A percentile compares a stretch with the other conserved stretches of the same genome.
Conservation (phyloP, 1,140 invertebrate species). For the Drosophila lowei region DNA sequence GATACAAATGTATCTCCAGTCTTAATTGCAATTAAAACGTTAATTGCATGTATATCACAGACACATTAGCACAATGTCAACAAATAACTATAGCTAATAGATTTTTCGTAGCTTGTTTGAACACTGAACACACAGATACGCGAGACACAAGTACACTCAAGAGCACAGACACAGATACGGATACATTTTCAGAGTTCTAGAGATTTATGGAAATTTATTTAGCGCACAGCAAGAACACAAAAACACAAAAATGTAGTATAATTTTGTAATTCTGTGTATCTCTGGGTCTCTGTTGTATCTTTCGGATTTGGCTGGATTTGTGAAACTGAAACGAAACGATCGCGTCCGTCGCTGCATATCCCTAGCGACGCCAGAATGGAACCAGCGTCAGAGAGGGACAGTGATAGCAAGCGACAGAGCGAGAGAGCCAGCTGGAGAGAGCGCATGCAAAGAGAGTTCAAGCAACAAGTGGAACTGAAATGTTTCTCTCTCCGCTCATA, state of each 20-base stretch:
- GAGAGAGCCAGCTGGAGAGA: slow-evolving; percentile 21
- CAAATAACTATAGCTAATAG: slow-evolving; percentile 17
- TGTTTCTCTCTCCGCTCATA: no score
- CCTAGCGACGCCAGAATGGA: slow-evolving; percentile 51
- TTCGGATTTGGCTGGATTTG: slow-evolving; percentile 72
- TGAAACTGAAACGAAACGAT: slow-evolving; percentile 82
- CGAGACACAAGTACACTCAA: neutral
- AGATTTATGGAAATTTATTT: slow-evolving; percentile 62
- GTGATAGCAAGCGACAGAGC: slow-evolving; percentile 28
- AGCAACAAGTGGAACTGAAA: slow-evolving; percentile 41
- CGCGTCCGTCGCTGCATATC: slow-evolving; percentile 66
- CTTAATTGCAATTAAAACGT: slow-evolving; percentile 43
- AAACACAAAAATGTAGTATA: slow-evolving; percentile 50
- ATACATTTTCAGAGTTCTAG: slow-evolving; percentile 24
- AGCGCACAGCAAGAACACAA: slow-evolving; percentile 13
- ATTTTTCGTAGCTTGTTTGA: slow-evolving; percentile 2
- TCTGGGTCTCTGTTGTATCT: slow-evolving; percentile 78
- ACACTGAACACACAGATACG: neutral
- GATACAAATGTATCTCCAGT: slow-evolving; percentile 67
- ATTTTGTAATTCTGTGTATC: slow-evolving; percentile 53
- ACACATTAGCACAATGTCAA: slow-evolving; percentile 33
- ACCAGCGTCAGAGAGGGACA: slow-evolving; percentile 29
- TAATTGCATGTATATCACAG: slow-evolving; percentile 55
- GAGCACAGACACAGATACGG: slow-evolving; percentile 1
- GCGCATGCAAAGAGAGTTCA: slow-evolving; percentile 44